Evolutionary conservation across 2,888 invertebrate species (phyloP).

Genomic region (Caradrina kadenii): DNA sequence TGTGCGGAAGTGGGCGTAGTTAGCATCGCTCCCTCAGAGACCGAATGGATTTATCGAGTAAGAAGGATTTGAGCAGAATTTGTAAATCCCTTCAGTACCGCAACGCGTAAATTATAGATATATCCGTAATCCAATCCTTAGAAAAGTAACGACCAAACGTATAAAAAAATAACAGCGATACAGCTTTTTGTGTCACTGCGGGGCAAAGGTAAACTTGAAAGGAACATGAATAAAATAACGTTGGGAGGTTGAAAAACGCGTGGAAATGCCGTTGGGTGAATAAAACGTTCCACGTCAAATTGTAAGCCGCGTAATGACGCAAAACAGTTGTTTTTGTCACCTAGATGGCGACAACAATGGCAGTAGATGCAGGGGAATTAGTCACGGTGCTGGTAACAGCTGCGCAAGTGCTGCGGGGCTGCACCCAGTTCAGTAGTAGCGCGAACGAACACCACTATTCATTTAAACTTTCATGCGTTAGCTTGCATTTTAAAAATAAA

Average conservation of each 20-base stretch:
- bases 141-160: conserved; percentile 43
- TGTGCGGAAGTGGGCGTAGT: conserved; percentile 33
- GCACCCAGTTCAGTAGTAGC: conserved; percentile 57
- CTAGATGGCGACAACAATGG: conserved; percentile 66
- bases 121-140: conserved; percentile 47
- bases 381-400: conserved; percentile 65
- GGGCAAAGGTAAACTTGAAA: conserved; percentile 62
- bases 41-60: conserved; percentile 52
- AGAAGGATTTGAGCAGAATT: conserved; percentile 50
- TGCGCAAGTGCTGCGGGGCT: conserved; percentile 59
- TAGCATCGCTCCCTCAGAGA: conserved; percentile 23
- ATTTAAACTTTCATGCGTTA: conserved; percentile 21
- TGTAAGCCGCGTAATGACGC: conserved; percentile 68
- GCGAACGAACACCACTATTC: conserved; percentile 39
- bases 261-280: conserved; percentile 67
- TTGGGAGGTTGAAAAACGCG: conserved; percentile 61
- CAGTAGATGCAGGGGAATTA: conserved; percentile 68
- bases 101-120: conserved; percentile 47
- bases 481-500: conserved; percentile 8
- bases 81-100: conserved; percentile 40
- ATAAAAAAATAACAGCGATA: conserved; percentile 47
- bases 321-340: conserved; percentile 73
- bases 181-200: conserved; percentile 62
- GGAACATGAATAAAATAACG: conserved; percentile 67
- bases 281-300: conserved; percentile 70